Evolutionary conservation across 2,797 vertebrate genomes (phyloP).

Genomic region (Eulemur coronatus): DNA sequence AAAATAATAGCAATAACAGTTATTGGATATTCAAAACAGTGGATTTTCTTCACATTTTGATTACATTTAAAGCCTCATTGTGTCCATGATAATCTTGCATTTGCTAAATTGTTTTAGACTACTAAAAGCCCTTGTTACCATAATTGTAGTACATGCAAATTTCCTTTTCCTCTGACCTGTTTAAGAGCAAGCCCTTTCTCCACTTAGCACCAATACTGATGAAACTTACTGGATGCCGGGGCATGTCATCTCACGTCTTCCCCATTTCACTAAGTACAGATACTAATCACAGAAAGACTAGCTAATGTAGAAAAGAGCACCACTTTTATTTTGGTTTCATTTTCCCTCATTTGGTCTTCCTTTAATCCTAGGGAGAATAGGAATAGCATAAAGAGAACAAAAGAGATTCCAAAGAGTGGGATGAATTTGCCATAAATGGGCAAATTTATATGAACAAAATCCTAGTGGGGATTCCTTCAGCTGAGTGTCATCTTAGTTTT

Average conservation of each 20-base stretch:
- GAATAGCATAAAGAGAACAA: constrained; percentile 67
- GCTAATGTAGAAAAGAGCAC: not conserved
- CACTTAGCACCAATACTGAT: not conserved
- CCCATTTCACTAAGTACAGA: not conserved
- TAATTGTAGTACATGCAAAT: not conserved
- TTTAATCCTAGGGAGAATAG: constrained; percentile 50
- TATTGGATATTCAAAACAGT: not conserved
- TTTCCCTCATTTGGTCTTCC: constrained; percentile 56
- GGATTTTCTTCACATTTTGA: constrained; percentile 2
- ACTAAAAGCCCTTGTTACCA: not conserved
- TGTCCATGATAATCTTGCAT: not conserved
- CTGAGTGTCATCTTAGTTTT: constrained; percentile 61
- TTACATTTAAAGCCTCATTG: constrained; percentile 57
- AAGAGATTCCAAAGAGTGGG: constrained; percentile 74
- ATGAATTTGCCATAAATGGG: constrained; percentile 75
- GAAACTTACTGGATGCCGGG: not conserved
- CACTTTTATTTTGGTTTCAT: not conserved
- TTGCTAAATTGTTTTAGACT: constrained; percentile 53
- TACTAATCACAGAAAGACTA: not conserved
- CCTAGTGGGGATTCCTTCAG: constrained; percentile 76
- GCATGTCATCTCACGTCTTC: not conserved
- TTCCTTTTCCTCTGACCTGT: constrained; percentile 33
- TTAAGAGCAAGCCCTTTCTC: not conserved
- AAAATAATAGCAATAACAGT: constrained; percentile 2
- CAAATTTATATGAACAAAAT: constrained; percentile 65